Percentiles rank a stretch among this genome's conserved stretches.
Evolutionary conservation across 2,888 invertebrate species (phyloP).

Genomic region (Hirudinaria manillensis): DNA sequence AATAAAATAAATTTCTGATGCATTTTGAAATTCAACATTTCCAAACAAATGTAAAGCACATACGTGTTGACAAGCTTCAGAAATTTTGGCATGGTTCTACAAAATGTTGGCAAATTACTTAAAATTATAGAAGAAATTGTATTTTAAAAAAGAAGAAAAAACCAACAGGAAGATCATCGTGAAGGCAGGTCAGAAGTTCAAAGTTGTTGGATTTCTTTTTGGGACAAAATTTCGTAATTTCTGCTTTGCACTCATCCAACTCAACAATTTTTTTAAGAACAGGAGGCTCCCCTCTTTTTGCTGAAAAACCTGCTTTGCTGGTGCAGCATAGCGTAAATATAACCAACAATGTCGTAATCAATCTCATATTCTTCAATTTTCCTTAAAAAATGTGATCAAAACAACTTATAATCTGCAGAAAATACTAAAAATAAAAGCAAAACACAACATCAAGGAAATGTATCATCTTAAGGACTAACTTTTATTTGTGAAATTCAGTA

Average conservation of each 20-base stretch:
- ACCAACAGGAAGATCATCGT: constrained; percentile 21
- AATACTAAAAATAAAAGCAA: no score
- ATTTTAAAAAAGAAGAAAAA: background rate
- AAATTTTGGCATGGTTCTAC: background rate
- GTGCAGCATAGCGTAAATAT: no score
- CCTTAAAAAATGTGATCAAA: no score
- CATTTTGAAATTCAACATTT: background rate
- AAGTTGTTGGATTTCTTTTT: constrained; percentile 3
- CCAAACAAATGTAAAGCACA: background rate
- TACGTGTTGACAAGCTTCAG: constrained; percentile 3
- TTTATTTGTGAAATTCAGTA: no score
- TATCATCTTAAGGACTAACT: no score
- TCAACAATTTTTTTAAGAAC: background rate
- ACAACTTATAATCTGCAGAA: no score
- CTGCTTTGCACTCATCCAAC: constrained; percentile 18
- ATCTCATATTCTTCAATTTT: no score
- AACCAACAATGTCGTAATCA: no score
- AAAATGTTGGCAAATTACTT: background rate
- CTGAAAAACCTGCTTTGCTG: no score
- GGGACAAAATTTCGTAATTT: constrained; percentile 2
- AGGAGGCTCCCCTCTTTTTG: background rate
- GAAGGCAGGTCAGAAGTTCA: constrained; percentile 10
- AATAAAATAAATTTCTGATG: background rate
- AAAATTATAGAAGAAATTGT: background rate
- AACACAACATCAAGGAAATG: no score